Conservation (phyloP, 2,888 invertebrate genomes). For the Lasioglossum morio region DNA sequence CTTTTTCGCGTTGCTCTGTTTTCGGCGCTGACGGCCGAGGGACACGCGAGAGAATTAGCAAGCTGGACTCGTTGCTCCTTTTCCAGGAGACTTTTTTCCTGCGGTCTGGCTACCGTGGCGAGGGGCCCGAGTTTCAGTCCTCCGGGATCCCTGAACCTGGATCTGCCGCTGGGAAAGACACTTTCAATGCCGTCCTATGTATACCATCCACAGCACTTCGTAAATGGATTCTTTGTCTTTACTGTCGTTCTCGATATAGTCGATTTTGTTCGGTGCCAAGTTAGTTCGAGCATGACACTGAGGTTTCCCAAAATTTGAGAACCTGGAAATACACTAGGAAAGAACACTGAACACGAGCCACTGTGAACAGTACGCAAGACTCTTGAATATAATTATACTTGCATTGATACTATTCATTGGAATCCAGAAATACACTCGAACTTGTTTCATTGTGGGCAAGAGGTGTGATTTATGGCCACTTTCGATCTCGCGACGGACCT, state of each 20-base stretch:
- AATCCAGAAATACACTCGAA: not conserved
- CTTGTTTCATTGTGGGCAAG: not conserved
- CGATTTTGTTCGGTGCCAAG: not conserved
- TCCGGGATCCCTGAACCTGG: not conserved
- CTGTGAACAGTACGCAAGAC: too few species aligned
- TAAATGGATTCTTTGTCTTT: not conserved
- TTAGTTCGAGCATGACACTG: not conserved
- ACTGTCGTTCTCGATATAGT: not conserved
- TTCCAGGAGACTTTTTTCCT: not conserved
- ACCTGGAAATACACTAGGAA: not conserved
- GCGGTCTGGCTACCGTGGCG: not conserved
- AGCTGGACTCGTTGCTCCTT: not conserved
- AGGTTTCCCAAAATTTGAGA: not conserved
- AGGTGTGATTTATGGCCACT: not conserved
- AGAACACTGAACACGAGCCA: not conserved
- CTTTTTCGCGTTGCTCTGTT: constrained; percentile 11
- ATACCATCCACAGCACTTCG: not conserved
- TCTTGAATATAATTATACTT: too few species aligned
- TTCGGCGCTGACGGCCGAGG: not conserved
- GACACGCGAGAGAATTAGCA: constrained; percentile 31
- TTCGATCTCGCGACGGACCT: not conserved
- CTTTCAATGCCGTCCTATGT: not conserved
- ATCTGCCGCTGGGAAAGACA: not conserved
- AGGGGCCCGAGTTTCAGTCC: not conserved
- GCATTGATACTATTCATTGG: not conserved